Percentiles rank a stretch among this genome's conserved stretches.
Conservation (phyloP, 2,888 invertebrate species). For the Caenorhabditis uteleia region DNA sequence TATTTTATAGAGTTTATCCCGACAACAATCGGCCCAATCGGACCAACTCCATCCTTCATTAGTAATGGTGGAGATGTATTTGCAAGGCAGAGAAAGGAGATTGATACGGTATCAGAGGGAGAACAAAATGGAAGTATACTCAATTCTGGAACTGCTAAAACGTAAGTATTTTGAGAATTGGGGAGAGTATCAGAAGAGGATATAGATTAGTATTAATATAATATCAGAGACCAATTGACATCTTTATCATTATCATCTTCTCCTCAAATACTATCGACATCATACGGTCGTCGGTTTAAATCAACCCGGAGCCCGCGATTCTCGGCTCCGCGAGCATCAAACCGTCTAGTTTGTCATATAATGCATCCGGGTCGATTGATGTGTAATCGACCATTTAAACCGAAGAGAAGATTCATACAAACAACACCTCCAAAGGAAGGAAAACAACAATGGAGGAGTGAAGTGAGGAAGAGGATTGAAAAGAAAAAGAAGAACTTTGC, state of each 20-base stretch:
- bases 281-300: slow-evolving; percentile 10
- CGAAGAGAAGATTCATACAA: too few relatives aligned
- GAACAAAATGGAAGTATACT: too few relatives aligned
- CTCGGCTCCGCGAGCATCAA: slow-evolving; percentile 21
- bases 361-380: slow-evolving; percentile 16
- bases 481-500: slow-evolving; percentile 17
- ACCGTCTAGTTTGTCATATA: slow-evolving; percentile 25
- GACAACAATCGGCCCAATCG: not conserved
- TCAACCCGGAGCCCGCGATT: slow-evolving; percentile 17
- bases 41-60: slow-evolving; percentile 3
- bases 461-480: not conserved
- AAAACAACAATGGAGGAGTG: slow-evolving; percentile 5
- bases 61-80: slow-evolving; percentile 28
- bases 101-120: too few relatives aligned
- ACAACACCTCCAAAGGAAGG: too few relatives aligned
- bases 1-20: not conserved
- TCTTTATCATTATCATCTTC: too few relatives aligned
- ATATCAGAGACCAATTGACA: too few relatives aligned
- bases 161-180: too few relatives aligned
- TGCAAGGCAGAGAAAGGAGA: too few relatives aligned
- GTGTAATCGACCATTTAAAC: slow-evolving; percentile 13
- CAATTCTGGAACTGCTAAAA: too few relatives aligned
- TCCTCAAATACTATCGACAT: too few relatives aligned
- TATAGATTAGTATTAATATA: too few relatives aligned
- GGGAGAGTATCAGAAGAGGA: too few relatives aligned